Evolutionary conservation across 2,797 vertebrate species (phyloP).

Genomic region (Psittacula derbiana): DNA sequence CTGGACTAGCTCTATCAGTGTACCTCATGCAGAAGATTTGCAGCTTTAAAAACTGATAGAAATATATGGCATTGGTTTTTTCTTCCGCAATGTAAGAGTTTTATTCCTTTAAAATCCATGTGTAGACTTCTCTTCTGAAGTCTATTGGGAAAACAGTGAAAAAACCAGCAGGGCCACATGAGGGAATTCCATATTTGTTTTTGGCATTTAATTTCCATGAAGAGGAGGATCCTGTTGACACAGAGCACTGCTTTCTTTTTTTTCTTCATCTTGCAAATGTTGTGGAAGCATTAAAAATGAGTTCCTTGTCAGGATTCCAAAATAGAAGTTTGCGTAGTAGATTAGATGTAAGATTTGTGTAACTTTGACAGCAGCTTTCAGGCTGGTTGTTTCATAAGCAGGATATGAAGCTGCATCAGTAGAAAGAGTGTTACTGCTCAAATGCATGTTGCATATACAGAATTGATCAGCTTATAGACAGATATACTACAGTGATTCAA

Average conservation of each 20-base stretch:
- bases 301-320: slow-evolving; percentile 40
- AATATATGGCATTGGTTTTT: neutral
- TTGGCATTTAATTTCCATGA: slow-evolving; percentile 43
- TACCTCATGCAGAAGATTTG: neutral
- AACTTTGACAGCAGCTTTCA: neutral
- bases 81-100: neutral
- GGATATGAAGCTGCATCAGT: neutral
- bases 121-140: neutral
- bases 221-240: slow-evolving; percentile 10
- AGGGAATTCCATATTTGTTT: slow-evolving; percentile 56
- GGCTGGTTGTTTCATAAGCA: neutral
- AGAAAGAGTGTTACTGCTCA: neutral
- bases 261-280: neutral
- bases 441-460: neutral
- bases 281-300: slow-evolving; percentile 24
- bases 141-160: slow-evolving; percentile 23
- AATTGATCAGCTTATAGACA: neutral
- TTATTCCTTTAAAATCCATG: neutral
- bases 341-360: slow-evolving; percentile 6
- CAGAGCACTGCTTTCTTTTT: neutral
- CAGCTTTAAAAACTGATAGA: neutral
- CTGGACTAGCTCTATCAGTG: neutral
- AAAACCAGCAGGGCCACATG: slow-evolving; percentile 12
- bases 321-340: neutral
- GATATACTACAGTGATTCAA: neutral